Base-by-base conservation (phyloP, 2,113 vertebrate genomes). In the zebrafish (Danio rerio) region DNA sequence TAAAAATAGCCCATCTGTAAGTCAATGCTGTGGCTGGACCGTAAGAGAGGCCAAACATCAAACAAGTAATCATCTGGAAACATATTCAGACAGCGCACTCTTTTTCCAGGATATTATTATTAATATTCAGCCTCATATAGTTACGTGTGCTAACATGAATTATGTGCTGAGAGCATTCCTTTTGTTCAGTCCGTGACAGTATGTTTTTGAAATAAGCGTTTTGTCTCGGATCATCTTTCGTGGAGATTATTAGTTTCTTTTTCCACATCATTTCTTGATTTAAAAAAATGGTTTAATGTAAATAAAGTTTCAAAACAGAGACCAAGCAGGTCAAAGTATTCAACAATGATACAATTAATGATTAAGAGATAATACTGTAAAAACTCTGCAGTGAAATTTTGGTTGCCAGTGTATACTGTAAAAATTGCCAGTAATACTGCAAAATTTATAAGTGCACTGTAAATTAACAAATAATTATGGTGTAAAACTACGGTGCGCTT, bases 141-240 rank as follows among this genome's bases (percentile, higher is more conserved):
- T 75, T 75, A 47, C 42, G 73, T 76, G 73, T 47, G 42, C 73
- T 61, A 40, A 76, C 55, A 47, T 76, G n/a, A 45, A 76, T 76
- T 61, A 59, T 47, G 55, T 59, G 72, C 55, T 42, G 16, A 75
- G 47, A 59, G 59, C 42, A 59, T 59, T 69, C 43, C 9, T 69
- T 43, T 47, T 42, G 47, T 18, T 68, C 43, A 69, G 18, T 4
- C 9, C 45, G n/a, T 15, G 53, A 74, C 55, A 20, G 55, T 59
- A 47, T 61, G 4, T 47, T 75, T 12, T 43, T 56, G 9, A 42
- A 43, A 47, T 47, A 31, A 31, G 45, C 7, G 5, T 49, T 70
- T 21, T 11, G 5, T 31, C 55, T 47, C 55, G 0, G 55, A 75
- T 59, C 72, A 45, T 75, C 55, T 59, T 59, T 75, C 55, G 5